These are phyloP conservation scores for Vulpes vulpes DNA, from an alignment of 2,113 vertebrate genomes.

Conservation along the genomic window DNA sequence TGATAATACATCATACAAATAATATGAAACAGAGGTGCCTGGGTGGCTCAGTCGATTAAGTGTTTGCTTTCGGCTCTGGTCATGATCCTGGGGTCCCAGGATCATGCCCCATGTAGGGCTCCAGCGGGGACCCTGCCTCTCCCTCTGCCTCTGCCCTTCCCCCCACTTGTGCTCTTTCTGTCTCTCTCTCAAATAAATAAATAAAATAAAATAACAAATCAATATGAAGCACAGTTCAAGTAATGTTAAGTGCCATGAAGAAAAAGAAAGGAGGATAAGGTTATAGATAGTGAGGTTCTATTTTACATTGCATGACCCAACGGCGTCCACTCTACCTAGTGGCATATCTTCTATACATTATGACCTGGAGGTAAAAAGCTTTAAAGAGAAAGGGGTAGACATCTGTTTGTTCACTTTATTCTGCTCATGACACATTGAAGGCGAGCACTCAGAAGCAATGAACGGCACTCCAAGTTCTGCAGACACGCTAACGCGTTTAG, in stretches of 20 bases:
- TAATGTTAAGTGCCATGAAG: background rate
- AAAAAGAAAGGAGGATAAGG: background rate
- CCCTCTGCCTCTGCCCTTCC: no score
- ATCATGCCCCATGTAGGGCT: no score
- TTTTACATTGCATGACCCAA: background rate
- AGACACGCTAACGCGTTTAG: background rate
- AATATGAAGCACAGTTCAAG: background rate
- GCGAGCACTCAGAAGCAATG: background rate
- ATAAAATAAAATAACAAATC: background rate
- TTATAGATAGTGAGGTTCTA: background rate
- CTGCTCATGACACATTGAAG: background rate
- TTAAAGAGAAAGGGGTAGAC: background rate
- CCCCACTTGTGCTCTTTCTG: no score
- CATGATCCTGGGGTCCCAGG: no score
- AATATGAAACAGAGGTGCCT: no score
- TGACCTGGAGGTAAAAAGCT: background rate
- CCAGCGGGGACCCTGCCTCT: no score
- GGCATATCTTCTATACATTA: background rate
- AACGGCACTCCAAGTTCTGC: background rate
- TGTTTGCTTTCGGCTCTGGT: no score
- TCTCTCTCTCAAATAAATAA: no score
- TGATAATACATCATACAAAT: background rate
- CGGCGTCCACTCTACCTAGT: background rate
- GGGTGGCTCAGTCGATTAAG: no score
- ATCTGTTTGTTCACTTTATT: constrained; percentile 20